Evolutionary conservation across 1,140 invertebrate species (phyloP), one percentile per base, ranked within the genome.

Genomic region (Chymomyza costata): DNA sequence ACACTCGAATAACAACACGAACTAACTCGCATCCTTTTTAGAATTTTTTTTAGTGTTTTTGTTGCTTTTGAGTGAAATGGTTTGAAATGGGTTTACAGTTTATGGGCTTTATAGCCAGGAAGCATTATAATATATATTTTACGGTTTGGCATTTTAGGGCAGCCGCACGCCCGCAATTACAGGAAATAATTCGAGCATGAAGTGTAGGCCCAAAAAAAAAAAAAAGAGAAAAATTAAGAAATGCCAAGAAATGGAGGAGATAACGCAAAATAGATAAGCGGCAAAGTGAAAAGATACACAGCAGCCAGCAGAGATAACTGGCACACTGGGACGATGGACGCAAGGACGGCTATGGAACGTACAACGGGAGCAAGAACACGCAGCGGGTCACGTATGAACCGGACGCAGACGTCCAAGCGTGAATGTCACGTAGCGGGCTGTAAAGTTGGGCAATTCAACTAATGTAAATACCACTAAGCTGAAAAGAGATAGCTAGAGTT

Each of bases 61-160:
- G 7, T 6, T 16, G 11, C 13, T 18, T 46, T 61, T 58, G 50
- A 63, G 71, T 71, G 71, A 76, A 76, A 78, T 76, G 62, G 53
- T n/a, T 48, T 48, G 47, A 65, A 64, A 65, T 41, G 51, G 43
- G 18, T 38, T 45, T 32, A 52, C 53, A n/a, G n/a, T n/a, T n/a
- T n/a, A n/a, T n/a, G n/a, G n/a, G n/a, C n/a, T 65, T 76, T 39
- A 67, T 51, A 65, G 56, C 46, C 73, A 67, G 71, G 73, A 71
- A 80, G 51, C 50, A 73, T 68, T 81, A 74, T 76, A 81, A 74
- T 80, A 81, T 34, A n/a, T 80, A 81, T 73, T 80, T 80, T 81
- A 73, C 56, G 73, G 58, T 45, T 62, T 49, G 43, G 11, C 41
- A 37, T 49, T 56, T n/a, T 46, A 30, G 55, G 49, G 57, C 43